phyloP scores from a whole-genome alignment of 2,888 invertebrate species.

The Tillus elongatus region DNA sequence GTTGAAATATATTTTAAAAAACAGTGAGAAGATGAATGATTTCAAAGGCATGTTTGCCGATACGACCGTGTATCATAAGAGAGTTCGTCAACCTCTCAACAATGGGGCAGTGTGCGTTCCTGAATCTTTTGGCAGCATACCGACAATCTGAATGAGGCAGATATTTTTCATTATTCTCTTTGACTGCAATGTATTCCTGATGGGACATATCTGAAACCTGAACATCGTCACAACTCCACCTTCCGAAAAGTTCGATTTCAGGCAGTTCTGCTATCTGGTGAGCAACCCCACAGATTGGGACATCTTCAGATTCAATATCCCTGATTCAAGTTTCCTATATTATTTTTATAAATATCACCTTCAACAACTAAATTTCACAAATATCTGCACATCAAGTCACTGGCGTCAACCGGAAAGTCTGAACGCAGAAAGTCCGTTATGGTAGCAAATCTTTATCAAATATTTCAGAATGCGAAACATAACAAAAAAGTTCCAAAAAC shows the following conservation, averaged over 20 bases:
- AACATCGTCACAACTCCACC: slow-evolving; percentile 96
- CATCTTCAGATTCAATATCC: too few species aligned
- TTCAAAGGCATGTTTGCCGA: slow-evolving; percentile 99
- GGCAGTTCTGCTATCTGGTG: slow-evolving; percentile 72
- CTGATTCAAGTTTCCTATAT: too few species aligned
- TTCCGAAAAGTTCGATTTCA: slow-evolving; percentile 95
- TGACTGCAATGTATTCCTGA: slow-evolving; percentile 86
- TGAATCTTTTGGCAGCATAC: slow-evolving; percentile 95
- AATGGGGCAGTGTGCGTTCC: slow-evolving; percentile 99
- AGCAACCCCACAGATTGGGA: too few species aligned
- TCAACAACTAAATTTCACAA: too few species aligned
- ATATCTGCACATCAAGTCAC: too few species aligned
- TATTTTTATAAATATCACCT: too few species aligned
- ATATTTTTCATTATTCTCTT: slow-evolving; percentile 98
- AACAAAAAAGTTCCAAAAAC: too few species aligned
- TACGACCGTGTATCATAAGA: slow-evolving; percentile 99
- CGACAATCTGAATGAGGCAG: slow-evolving; percentile 97
- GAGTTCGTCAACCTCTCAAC: slow-evolving; percentile 97
- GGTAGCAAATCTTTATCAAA: too few species aligned
- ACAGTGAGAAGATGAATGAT: slow-evolving; percentile 91
- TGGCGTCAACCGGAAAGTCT: too few species aligned
- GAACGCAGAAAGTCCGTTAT: too few species aligned
- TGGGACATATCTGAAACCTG: slow-evolving; percentile 96
- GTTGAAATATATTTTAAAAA: too few species aligned
- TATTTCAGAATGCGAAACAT: too few species aligned